phyloP scores from a whole-genome alignment of 2,888 invertebrate species.

The Napeogenes inachia region DNA sequence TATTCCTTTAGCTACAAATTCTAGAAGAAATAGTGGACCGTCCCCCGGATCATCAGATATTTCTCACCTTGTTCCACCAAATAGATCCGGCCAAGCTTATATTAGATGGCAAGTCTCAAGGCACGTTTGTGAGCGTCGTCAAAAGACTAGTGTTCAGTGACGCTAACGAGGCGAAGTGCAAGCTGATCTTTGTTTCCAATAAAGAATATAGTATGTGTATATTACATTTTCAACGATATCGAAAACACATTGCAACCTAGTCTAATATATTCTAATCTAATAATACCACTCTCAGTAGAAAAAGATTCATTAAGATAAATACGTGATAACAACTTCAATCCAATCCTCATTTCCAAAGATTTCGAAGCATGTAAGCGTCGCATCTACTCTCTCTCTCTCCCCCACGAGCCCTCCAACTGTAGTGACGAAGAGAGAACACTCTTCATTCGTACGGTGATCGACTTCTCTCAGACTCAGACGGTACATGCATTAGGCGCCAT shows the following conservation, averaged over 20 bases:
- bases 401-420: constrained; percentile 71
- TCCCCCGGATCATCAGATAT: constrained; percentile 78
- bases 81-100: constrained; percentile 77
- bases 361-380: constrained; percentile 77
- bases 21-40: constrained; percentile 83
- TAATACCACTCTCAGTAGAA: no score
- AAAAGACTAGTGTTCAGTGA: constrained; percentile 59
- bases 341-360: constrained; percentile 43
- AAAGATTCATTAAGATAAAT: not conserved
- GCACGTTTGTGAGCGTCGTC: constrained; percentile 67
- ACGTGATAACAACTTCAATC: not conserved
- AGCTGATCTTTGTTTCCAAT: constrained; percentile 74
- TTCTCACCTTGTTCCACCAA: constrained; percentile 78
- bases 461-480: constrained; percentile 79
- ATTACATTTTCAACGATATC: not conserved
- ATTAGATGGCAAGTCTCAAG: constrained; percentile 72
- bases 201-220: constrained; percentile 77
- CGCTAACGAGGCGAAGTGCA: constrained; percentile 57
- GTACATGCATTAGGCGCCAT: constrained; percentile 85
- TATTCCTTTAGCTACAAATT: constrained; percentile 73
- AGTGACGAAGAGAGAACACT: constrained; percentile 74
- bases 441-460: constrained; percentile 79
- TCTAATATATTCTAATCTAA: no score
- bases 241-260: no score
- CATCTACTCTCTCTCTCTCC: constrained; percentile 73